Evolutionary conservation across 2,888 invertebrate genomes (phyloP), one percentile per base, ranked within the genome.

Genomic region (Erebia epiphron): DNA sequence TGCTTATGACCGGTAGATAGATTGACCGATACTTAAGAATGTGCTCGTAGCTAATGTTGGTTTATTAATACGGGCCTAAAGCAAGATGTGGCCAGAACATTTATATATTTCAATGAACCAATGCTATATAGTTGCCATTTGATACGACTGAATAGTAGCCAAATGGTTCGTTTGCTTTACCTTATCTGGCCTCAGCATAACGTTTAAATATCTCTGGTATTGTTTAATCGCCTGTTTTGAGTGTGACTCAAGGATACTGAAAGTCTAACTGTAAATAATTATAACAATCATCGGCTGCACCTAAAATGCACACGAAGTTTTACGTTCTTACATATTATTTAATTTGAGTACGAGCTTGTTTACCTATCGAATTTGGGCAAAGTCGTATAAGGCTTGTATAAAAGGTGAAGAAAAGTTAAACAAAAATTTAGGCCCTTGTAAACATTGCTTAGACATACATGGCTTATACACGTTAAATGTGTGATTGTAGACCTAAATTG

Each of bases 181-280:
- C 61, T 43, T 10, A 4, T 46, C 61, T 61, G 8, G 11, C 5
- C 13, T 43, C 41, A 60, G 26, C n/a, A 43, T 49, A 62, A 46
- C 14, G 21, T 46, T 21, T 21, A 49, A 46, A 49, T 18, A 26
- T 46, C 11, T 18, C 49, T 21, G 62, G 9, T 14, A 14, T 21
- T 14, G 62, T 86, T 84, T 85, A 83, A 85, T 83, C 81, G 77
- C 75, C 75, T 72, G 76, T 76, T 73, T 62, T 73, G 78, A 74
- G 76, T 71, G 75, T 75, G 82, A 80, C 79, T 86, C 84, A 83
- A 86, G 82, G 83, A 82, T 83, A 79, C 75, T 63, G 73, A 63
- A 82, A 79, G 73, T 78, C 77, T 79, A 85, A 84, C 81, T 81
- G 80, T 84, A 83, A 82, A 83, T 83, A 82, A 83, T 83, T 84